Evolutionary conservation across 1,140 invertebrate genomes (phyloP).

Genomic region (Heterodera carotae): DNA sequence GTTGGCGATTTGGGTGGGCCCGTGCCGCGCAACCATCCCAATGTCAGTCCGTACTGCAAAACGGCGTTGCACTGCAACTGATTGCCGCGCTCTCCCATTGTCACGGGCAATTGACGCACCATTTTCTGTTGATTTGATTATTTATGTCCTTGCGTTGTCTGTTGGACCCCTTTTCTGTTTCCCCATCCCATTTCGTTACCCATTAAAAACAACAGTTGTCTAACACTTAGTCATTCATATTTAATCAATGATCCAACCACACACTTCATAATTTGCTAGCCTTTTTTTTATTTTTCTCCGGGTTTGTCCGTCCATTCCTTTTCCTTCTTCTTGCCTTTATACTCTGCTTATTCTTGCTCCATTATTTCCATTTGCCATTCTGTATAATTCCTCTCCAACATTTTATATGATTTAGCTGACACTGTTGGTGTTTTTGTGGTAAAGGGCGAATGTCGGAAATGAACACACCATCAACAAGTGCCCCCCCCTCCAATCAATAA

Average conservation of each 20-base stretch:
- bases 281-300: not conserved
- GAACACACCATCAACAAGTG: no score
- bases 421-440: no score
- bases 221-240: not conserved
- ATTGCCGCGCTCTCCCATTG: not conserved
- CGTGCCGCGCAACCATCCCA: conserved; percentile 47
- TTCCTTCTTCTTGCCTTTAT: not conserved
- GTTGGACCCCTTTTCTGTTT: not conserved
- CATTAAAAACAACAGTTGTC: no score
- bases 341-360: not conserved
- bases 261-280: not conserved
- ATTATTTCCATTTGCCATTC: not conserved
- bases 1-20: conserved; percentile 63
- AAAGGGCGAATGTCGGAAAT: no score
- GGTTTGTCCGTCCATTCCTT: not conserved
- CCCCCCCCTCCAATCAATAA: no score
- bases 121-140: no score
- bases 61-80: conserved; percentile 17
- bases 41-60: conserved; percentile 52
- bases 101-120: no score
- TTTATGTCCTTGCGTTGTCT: not conserved
- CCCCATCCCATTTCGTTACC: not conserved
- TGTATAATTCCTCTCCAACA: no score
- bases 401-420: no score
- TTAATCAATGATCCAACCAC: no score